Evolutionary conservation across 2,113 vertebrate species (phyloP).

Genomic region (Propithecus coquereli): DNA sequence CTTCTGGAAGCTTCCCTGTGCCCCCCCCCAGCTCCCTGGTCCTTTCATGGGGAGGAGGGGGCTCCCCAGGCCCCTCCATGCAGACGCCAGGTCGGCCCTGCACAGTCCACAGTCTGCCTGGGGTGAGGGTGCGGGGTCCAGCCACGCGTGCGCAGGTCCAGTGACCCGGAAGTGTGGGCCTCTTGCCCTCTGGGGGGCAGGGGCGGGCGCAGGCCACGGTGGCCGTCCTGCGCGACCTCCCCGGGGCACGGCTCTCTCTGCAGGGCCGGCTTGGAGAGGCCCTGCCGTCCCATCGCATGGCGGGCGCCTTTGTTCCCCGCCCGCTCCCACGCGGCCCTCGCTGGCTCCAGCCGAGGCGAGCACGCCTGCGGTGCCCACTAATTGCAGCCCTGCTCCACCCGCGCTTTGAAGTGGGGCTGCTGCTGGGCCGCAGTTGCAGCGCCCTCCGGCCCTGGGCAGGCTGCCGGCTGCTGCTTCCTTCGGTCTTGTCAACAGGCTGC

Average conservation of each 20-base stretch:
- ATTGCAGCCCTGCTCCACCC: conserved; percentile 61
- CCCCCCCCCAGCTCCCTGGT: background rate
- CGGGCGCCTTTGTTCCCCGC: conserved; percentile 6
- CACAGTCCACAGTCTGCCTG: too few species aligned
- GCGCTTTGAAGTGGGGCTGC: conserved; percentile 64
- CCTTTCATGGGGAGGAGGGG: background rate
- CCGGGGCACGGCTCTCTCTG: too few species aligned
- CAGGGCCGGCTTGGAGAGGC: too few species aligned
- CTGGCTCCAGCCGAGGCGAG: background rate
- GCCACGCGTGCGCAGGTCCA: background rate
- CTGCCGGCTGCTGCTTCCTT: background rate
- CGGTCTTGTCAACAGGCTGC: background rate
- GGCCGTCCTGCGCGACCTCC: too few species aligned
- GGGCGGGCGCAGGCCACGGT: too few species aligned
- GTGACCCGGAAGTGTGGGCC: too few species aligned
- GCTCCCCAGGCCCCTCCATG: too few species aligned
- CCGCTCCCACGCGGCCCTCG: background rate
- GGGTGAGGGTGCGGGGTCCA: background rate
- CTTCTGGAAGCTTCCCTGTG: background rate
- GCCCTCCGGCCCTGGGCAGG: background rate
- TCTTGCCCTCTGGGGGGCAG: too few species aligned
- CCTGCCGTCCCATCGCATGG: background rate
- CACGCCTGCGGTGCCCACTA: conserved; percentile 41
- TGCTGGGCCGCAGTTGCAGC: background rate
- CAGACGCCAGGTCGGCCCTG: background rate